Evolutionary conservation across 2,113 vertebrate genomes (phyloP), one percentile per base, ranked within the genome.

Genomic region (Peucedramus taeniatus): DNA sequence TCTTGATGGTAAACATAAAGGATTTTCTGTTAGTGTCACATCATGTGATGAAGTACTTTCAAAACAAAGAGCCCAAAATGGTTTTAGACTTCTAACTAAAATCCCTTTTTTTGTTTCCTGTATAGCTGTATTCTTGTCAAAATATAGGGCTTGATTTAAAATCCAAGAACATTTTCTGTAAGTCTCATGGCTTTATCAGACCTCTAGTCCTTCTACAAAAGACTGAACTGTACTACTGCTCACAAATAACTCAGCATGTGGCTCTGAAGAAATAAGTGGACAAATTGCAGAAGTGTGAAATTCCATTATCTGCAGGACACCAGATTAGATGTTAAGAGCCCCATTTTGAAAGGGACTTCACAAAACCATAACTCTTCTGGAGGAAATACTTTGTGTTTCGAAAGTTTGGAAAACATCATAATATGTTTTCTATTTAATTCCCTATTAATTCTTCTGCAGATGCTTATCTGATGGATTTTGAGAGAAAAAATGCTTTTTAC

Each of bases 1-100:
- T 42, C 47, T 66, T 66, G 26, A 4, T 70, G 27, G 42, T 44
- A 22, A 80, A 20, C 0, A 0, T 45, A 39, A 27, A 2, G 1
- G 31, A 57, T 15, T 80, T 57, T 31, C 5, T 39, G 39, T 27
- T 30, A 61, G 5, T 37, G 35, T 60, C 47, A 63, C 16, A 9
- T 30, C 30, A 11, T 80, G 8, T 14, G 59, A 14, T 47, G 30
- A 51, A 81, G 40, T 3, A 10, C 15, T 86, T 89, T 75, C 0
- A 1, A 44, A 80, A 27, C 5, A 15, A 53, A 26, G 6, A 49
- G 23, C 39, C 18, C 6, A 8, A 74, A 63, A 61, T 37, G 1
- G 0, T 70, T 81, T 79, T 75, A 8, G 3, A 44, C 5, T 10
- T 57, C 5, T 30, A 27, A 50, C 31, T n/a, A 28, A 53, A 22